Evolutionary conservation across 2,113 vertebrate genomes (phyloP).

Genomic region (Neogobius melanostomus): DNA sequence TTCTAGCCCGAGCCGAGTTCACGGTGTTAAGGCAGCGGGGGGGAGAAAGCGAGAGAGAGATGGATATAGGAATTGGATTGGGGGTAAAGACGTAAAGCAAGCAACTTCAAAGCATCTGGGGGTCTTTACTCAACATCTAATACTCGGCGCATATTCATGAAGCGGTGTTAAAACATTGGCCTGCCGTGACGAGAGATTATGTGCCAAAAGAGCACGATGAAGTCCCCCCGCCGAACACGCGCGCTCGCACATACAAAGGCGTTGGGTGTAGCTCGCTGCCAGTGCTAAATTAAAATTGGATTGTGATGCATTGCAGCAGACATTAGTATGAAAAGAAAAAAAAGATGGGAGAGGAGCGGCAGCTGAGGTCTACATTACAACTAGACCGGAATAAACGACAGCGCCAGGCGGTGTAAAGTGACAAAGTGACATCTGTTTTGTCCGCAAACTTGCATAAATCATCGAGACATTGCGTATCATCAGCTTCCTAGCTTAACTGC

Average conservation of each 20-base stretch:
- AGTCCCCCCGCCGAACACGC: slow-evolving; percentile 16
- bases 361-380: slow-evolving; percentile 29
- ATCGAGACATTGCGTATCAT: too few relatives aligned
- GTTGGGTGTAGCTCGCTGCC: slow-evolving; percentile 40
- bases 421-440: background rate
- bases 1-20: slow-evolving; percentile 34
- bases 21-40: background rate
- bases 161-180: slow-evolving; percentile 53
- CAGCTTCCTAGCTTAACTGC: too few relatives aligned
- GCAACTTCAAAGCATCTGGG: slow-evolving; percentile 67
- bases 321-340: slow-evolving; percentile 45
- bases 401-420: background rate
- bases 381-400: background rate
- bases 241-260: slow-evolving; percentile 14
- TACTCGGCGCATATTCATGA: slow-evolving; percentile 71
- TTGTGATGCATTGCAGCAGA: slow-evolving; percentile 78
- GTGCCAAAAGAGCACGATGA: slow-evolving; percentile 22
- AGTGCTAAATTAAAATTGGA: slow-evolving; percentile 74
- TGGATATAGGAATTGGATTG: slow-evolving; percentile 30
- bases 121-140: slow-evolving; percentile 67
- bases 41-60: slow-evolving; percentile 16
- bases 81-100: slow-evolving; percentile 33
- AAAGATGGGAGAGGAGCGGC: background rate
- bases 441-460: background rate
- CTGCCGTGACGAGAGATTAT: slow-evolving; percentile 34